A percentile compares a stretch with the other conserved stretches of the same genome.
Evolutionary conservation across 2,113 vertebrate species (phyloP).

Genomic region (Sialia sialis): DNA sequence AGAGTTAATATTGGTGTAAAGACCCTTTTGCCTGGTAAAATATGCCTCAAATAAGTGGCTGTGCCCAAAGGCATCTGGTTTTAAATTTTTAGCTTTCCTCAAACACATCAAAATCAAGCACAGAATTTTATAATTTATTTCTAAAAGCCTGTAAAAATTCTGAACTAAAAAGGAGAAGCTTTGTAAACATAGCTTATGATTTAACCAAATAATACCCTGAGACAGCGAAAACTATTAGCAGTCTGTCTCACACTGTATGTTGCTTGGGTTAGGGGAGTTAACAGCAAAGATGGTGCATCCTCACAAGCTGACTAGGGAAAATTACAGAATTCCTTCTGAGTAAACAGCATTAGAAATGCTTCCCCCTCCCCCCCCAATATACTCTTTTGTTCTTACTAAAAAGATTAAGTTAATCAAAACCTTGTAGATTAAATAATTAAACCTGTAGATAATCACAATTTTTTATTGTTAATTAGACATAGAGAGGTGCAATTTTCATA

Average conservation of each 20-base stretch:
- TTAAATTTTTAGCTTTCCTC: not conserved
- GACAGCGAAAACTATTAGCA: constrained; percentile 39
- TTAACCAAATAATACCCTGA: not conserved
- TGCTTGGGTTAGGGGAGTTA: constrained; percentile 51
- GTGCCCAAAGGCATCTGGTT: not conserved
- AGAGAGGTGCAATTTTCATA: constrained; percentile 74
- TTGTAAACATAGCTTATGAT: not conserved
- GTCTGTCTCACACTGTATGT: constrained; percentile 28
- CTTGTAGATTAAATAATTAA: constrained; percentile 76
- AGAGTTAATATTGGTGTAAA: not conserved
- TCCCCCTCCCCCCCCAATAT: not conserved
- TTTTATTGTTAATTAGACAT: constrained; percentile 78
- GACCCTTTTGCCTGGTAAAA: not conserved
- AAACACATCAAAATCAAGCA: not conserved
- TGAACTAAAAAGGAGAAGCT: not conserved
- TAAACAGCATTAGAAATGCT: constrained; percentile 3
- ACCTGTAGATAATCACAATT: constrained; percentile 64
- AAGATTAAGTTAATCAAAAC: constrained; percentile 73
- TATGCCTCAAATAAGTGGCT: not conserved
- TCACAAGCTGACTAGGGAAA: constrained; percentile 45
- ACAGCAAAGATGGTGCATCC: constrained; percentile 49
- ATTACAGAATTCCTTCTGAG: constrained; percentile 27
- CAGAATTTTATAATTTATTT: not conserved
- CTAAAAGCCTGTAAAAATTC: not conserved
- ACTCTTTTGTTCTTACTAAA: constrained; percentile 49